Conservation (phyloP, 1,140 invertebrate species). For the Plodia interpunctella region DNA sequence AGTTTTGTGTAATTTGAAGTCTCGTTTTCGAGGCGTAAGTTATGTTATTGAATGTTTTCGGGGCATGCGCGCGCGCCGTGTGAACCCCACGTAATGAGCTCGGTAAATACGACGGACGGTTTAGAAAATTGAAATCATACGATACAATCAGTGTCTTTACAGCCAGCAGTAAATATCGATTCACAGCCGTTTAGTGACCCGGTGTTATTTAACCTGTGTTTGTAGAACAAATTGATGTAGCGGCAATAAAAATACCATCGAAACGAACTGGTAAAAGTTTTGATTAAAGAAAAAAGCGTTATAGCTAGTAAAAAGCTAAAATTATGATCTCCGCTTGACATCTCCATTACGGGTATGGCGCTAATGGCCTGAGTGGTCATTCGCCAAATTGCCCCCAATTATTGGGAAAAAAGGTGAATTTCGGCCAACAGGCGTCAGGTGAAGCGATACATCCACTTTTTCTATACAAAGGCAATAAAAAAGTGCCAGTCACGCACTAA, state of each 20-base stretch:
- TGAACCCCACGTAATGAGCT: constrained; percentile 42
- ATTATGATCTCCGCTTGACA: constrained; percentile 30
- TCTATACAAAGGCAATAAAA: constrained; percentile 73
- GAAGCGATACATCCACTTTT: constrained; percentile 56
- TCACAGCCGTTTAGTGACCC: constrained; percentile 24
- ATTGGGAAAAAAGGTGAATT: constrained; percentile 41
- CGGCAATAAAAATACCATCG: constrained; percentile 35
- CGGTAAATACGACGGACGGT: constrained; percentile 31
- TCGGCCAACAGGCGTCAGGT: constrained; percentile 52
- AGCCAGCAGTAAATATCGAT: constrained; percentile 31
- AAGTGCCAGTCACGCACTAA: constrained; percentile 60
- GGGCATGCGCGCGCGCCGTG: constrained; percentile 32
- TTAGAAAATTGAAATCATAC: constrained; percentile 45
- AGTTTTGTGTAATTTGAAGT: constrained; percentile 73
- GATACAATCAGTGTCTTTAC: constrained; percentile 44
- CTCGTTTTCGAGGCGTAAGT: constrained; percentile 67
- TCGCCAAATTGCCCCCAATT: constrained; percentile 55
- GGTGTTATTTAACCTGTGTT: constrained; percentile 35
- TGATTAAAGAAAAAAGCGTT: constrained; percentile 27
- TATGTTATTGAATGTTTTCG: constrained; percentile 66
- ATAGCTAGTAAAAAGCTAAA: constrained; percentile 36
- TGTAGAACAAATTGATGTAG: constrained; percentile 31
- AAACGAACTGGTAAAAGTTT: constrained; percentile 27
- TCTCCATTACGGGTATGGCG: constrained; percentile 39
- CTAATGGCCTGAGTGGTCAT: constrained; percentile 36